Percentiles rank a stretch among this genome's conserved stretches.
Conservation (phyloP, 2,113 vertebrate species). For the Psittacara wagleri region DNA sequence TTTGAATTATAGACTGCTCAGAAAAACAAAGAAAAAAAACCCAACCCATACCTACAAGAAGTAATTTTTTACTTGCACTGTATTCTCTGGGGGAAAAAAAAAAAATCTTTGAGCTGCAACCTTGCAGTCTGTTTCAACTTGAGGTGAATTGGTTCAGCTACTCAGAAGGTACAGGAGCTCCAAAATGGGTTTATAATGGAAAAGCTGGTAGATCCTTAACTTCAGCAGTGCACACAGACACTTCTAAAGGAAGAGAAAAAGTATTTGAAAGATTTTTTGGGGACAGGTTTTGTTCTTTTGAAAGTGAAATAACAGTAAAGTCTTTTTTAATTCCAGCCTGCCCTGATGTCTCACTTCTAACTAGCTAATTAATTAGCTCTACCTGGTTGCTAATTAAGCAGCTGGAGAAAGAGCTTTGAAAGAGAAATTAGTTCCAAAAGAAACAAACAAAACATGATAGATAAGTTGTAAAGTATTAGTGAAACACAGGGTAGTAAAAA, state of each 20-base stretch:
- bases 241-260: background rate
- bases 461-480: background rate
- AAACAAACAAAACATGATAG: background rate
- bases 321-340: background rate
- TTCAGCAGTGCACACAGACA: background rate
- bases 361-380: conserved; percentile 21
- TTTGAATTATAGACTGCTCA: background rate
- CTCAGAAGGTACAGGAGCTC: background rate
- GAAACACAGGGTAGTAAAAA: background rate
- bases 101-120: conserved; percentile 1
- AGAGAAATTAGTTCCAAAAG: background rate
- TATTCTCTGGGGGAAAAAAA: background rate
- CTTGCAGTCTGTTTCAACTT: conserved; percentile 19
- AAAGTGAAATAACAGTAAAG: background rate
- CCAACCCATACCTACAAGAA: background rate
- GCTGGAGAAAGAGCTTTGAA: background rate
- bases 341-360: background rate
- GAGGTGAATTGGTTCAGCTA: conserved; percentile 25
- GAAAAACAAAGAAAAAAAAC: background rate
- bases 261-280: background rate
- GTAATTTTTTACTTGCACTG: background rate
- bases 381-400: conserved; percentile 30
- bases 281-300: background rate
- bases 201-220: conserved; percentile 5
- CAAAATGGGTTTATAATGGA: conserved; percentile 33